These are phyloP conservation scores for Macrotrachela quadricornifera DNA, from an alignment of 1,140 invertebrate species.

Conservation along the genomic window DNA sequence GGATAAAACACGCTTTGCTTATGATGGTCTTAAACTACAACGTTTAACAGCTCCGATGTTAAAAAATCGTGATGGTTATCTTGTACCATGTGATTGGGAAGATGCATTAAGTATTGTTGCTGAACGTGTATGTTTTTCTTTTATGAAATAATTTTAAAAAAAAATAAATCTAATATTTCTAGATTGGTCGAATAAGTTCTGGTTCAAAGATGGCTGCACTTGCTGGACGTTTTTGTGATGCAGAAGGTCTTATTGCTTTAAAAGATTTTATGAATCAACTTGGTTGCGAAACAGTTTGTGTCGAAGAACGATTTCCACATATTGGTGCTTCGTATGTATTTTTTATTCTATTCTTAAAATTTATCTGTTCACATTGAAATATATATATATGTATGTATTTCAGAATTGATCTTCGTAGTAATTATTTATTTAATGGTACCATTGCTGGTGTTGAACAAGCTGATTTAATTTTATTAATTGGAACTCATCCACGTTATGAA, in stretches of 20 bases:
- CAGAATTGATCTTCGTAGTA: constrained; percentile 59
- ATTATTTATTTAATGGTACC: constrained; percentile 67
- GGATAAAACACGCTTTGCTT: constrained; percentile 85
- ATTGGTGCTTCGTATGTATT: constrained; percentile 37
- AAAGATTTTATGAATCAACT: constrained; percentile 79
- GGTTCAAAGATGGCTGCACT: constrained; percentile 51
- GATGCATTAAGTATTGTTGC: constrained; percentile 53
- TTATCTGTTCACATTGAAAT: too few relatives aligned
- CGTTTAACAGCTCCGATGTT: constrained; percentile 75
- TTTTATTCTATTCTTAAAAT: too few relatives aligned
- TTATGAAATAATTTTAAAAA: too few relatives aligned
- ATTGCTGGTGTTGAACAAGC: constrained; percentile 73
- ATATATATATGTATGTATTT: too few relatives aligned
- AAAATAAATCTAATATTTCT: too few relatives aligned
- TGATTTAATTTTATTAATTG: constrained; percentile 73
- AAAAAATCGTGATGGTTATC: constrained; percentile 42
- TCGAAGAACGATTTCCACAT: constrained; percentile 66
- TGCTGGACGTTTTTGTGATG: constrained; percentile 68
- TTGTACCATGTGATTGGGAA: constrained; percentile 71
- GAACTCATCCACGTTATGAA: constrained; percentile 88
- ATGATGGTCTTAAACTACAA: constrained; percentile 84
- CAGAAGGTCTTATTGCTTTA: constrained; percentile 65
- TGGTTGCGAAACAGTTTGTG: constrained; percentile 61
- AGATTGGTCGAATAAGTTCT: not conserved
- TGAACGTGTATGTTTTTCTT: constrained; percentile 23